Base-by-base conservation (phyloP, 1,140 invertebrate genomes). In the Platyura marginata region DNA sequence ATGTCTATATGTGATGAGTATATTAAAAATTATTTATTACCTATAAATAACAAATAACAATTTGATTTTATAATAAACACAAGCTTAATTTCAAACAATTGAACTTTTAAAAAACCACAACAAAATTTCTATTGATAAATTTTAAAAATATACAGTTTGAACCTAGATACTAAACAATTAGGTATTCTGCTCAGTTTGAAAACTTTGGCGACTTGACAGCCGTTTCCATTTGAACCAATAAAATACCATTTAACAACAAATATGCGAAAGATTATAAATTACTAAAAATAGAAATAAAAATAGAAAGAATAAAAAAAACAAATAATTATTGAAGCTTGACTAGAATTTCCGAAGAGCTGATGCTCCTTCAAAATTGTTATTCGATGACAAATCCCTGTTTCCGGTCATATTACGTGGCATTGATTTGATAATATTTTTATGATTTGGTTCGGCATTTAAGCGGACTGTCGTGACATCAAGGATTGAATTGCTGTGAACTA, bases 401-500 rank as follows among this genome's bases (percentile, higher is more conserved):
- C 6, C 13, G 25, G 6, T 29, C 6, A 29, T 29, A 13, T 29
- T 29, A 13, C 13, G 6, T 29, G 25, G 6, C 13, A 6, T 29
- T 29, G 6, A 13, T 6, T 29, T 8, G 6, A 29, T 29, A 13
- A 6, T 29, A 13, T 29, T 29, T 6, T 13, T 21, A 16, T 15
- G n/a, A 23, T 13, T 29, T 25, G 40, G 15, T 41, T 25, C 33
- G 23, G 23, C 19, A 39, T 56, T 43, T 55, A 52, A 47, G 59
- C 50, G 41, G 61, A 51, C 29, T 58, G 54, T 37, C 55, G 55
- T 19, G 59, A 51, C 6, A 56, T 50, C 47, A 2, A 13, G 38
- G 11, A 18, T 38, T 5, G 11, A 18, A 21, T 18, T 38, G 10
- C 15, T 18, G 16, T 34, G 16, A 15, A 15, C 36, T 18, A 18